Percentiles rank a stretch among this genome's conserved stretches.
Conservation (phyloP, 2,113 vertebrate species). For the Chelonoidis abingdonii region DNA sequence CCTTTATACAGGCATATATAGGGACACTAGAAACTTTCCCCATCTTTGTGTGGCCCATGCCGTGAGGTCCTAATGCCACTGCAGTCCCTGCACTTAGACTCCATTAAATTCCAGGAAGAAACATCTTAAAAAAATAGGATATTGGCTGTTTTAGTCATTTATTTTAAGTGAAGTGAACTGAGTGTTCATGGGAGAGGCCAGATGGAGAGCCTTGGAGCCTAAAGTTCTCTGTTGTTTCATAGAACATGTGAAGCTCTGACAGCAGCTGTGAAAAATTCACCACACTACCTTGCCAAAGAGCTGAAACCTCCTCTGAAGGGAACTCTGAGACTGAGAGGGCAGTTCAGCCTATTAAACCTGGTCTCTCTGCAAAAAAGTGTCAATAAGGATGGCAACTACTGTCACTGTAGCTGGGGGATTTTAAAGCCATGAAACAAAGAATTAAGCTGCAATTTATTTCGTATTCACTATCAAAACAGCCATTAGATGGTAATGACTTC, state of each 20-base stretch:
- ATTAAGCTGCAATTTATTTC: not conserved
- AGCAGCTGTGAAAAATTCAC: rapidly evolving
- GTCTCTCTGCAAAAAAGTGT: not conserved
- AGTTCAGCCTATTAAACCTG: not conserved
- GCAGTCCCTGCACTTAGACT: not conserved
- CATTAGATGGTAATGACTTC: not conserved
- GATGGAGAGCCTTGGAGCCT: rapidly evolving
- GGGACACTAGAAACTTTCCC: not conserved
- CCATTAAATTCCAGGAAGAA: rapidly evolving
- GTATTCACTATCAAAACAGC: not conserved
- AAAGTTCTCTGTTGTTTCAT: not conserved
- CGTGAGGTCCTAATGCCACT: not conserved
- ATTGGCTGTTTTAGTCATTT: not conserved
- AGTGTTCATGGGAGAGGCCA: not conserved
- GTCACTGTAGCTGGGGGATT: not conserved
- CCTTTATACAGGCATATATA: not conserved
- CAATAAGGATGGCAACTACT: not conserved
- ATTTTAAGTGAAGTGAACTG: rapidly evolving
- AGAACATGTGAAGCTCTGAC: not conserved
- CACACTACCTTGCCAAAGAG: not conserved
- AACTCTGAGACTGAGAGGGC: not conserved
- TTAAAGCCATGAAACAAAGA: not conserved
- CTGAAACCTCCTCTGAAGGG: not conserved
- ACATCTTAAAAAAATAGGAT: not conserved
- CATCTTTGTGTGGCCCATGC: not conserved